Percentiles rank a stretch among this genome's conserved stretches.
phyloP scores from a whole-genome alignment of 1,140 invertebrate genomes.

The Chionoecetes opilio region DNA sequence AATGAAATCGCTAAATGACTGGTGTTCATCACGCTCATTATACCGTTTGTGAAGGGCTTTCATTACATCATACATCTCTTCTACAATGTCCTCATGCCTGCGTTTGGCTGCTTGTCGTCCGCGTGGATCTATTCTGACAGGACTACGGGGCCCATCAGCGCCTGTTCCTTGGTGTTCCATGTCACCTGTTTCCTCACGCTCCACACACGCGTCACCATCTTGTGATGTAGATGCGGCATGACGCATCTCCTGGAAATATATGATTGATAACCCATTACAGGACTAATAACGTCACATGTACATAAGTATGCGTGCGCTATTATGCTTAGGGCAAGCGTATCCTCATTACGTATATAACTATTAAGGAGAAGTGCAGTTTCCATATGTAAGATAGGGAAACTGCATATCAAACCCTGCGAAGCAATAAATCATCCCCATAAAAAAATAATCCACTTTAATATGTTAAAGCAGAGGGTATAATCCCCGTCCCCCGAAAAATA shows the following conservation, averaged over 20 bases:
- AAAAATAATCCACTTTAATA: too few relatives aligned
- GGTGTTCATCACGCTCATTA: slow-evolving; percentile 19
- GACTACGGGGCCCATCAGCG: slow-evolving; percentile 29
- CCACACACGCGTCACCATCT: background rate
- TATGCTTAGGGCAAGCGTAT: too few relatives aligned
- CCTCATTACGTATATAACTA: too few relatives aligned
- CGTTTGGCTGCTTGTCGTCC: slow-evolving; percentile 31
- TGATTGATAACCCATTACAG: background rate
- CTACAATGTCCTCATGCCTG: slow-evolving; percentile 35
- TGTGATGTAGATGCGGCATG: slow-evolving; percentile 42
- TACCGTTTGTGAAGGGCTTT: slow-evolving; percentile 22
- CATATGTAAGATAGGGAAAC: too few relatives aligned
- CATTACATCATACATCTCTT: slow-evolving; percentile 39
- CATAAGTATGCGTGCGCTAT: too few relatives aligned
- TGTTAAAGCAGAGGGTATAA: too few relatives aligned
- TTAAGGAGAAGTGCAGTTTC: too few relatives aligned
- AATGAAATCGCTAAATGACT: slow-evolving; percentile 9
- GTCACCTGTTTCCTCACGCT: background rate
- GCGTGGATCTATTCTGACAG: background rate
- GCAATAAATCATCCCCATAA: too few relatives aligned
- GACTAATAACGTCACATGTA: background rate
- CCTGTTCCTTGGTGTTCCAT: background rate
- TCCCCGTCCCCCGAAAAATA: too few relatives aligned
- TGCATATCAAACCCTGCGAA: too few relatives aligned
- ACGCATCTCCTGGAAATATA: background rate